Base-by-base conservation (phyloP, 2,797 vertebrate genomes). In the Sparus aurata region DNA sequence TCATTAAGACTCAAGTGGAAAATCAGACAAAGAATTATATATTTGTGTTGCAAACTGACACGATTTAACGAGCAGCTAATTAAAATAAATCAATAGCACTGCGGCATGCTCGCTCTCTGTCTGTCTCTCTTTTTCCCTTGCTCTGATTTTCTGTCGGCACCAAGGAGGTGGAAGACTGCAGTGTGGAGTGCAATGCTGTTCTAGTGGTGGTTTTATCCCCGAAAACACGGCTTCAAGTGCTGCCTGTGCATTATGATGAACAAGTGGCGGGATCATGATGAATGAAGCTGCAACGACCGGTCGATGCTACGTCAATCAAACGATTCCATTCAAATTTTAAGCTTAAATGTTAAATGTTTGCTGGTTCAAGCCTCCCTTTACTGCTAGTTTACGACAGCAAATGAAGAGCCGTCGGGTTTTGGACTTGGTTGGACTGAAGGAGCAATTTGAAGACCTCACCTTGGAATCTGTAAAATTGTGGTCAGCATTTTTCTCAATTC, bases 51-150 rank as follows among this genome's bases (percentile, higher is more conserved):
- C 92, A 92, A 93, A 94, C 94, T 92, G 93, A 93, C 91, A 87
- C 82, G 87, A 92, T 95, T 95, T 95, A 95, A 95, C 91, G 88
- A 95, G 95, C 91, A 93, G 92, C 94, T 96, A 96, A 96, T 95
- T 95, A 95, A 95, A 95, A 95, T 95, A 95, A 96, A 95, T 95
- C 95, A 95, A 95, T 95, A 95, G 85, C 93, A 94, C 94, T 95
- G 95, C 95, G 81, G 94, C 93, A 95, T 62, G 79, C 91, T 87
- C 66, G 75, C 85, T 88, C 89, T 59, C 85, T 86, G 66, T 80
- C 67, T 85, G 62, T 89, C 76, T 86, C 68, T 78, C 70, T 80
- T 70, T 43, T 80, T 27, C 53, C 83, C 53, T 84, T 62, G 22
- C 83, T 90, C 82, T 47, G 82, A 82, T 85, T 86, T 84, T 84